These are phyloP conservation scores for Rhogogaster chlorosoma DNA, from an alignment of 2,888 invertebrate genomes.

Conservation along the genomic window DNA sequence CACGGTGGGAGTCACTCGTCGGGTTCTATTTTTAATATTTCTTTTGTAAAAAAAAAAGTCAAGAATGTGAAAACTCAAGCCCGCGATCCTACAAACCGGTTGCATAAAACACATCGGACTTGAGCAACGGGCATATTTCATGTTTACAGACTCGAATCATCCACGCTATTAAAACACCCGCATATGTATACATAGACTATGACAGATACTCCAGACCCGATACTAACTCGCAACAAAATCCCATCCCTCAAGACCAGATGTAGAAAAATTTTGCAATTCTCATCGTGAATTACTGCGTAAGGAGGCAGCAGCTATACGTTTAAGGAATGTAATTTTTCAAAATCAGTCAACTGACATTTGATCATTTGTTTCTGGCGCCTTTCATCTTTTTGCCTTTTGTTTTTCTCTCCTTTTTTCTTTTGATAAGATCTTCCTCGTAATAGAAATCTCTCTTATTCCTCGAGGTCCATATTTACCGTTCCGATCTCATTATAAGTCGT, in stretches of 20 bases:
- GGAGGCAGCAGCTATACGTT: background rate
- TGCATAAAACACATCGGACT: slow-evolving; percentile 12
- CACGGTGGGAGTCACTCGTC: slow-evolving; percentile 30
- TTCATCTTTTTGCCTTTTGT: background rate
- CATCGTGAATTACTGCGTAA: background rate
- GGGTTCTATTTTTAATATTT: slow-evolving; percentile 18
- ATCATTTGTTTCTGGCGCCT: background rate
- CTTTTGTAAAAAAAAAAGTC: slow-evolving; percentile 11
- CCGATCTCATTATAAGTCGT: slow-evolving; percentile 47
- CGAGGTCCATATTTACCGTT: slow-evolving; percentile 34
- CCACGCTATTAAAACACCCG: background rate
- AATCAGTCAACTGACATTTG: background rate
- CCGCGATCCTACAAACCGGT: background rate
- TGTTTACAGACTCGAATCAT: background rate
- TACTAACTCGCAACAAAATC: background rate
- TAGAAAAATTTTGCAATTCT: background rate
- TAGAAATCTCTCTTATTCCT: background rate
- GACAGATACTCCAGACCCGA: background rate
- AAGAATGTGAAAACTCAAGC: slow-evolving; percentile 21
- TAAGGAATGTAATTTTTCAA: background rate
- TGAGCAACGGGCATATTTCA: slow-evolving; percentile 4
- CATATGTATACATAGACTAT: background rate
- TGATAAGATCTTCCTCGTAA: background rate
- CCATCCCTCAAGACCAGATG: background rate
- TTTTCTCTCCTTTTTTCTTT: background rate